Evolutionary conservation across 2,888 invertebrate genomes (phyloP).

Genomic region (Drosophila helvetica): DNA sequence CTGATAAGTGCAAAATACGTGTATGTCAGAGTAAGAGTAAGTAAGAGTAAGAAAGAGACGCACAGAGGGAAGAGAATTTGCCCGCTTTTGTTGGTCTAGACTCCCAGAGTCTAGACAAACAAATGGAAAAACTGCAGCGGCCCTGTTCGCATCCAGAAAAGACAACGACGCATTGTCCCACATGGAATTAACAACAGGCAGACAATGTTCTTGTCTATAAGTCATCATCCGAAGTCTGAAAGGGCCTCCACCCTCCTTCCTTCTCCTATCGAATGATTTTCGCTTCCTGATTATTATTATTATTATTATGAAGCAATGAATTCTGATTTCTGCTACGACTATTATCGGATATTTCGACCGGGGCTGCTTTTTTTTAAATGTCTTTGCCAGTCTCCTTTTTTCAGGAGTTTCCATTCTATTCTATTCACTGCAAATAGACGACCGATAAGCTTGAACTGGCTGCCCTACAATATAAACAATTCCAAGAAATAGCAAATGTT

Average conservation of each 20-base stretch:
- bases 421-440: slow-evolving; percentile 47
- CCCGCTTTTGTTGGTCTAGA: slow-evolving; percentile 50
- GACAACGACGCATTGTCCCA: slow-evolving; percentile 69
- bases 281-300: slow-evolving; percentile 60
- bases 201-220: slow-evolving; percentile 34
- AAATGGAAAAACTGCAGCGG: slow-evolving; percentile 45
- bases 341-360: slow-evolving; percentile 13
- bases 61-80: slow-evolving; percentile 22
- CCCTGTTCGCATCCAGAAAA: slow-evolving; percentile 7
- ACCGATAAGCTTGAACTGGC: no score
- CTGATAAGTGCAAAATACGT: no score
- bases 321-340: slow-evolving; percentile 11
- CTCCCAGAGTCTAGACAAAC: slow-evolving; percentile 59
- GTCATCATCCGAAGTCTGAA: slow-evolving; percentile 38
- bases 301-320: slow-evolving; percentile 44
- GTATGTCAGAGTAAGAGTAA: slow-evolving; percentile 4
- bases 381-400: slow-evolving; percentile 6
- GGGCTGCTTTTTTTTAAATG: neutral
- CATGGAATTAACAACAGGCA: slow-evolving; percentile 56
- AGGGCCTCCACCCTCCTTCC: slow-evolving; percentile 8
- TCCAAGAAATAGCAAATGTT: no score
- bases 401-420: slow-evolving; percentile 53
- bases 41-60: slow-evolving; percentile 10
- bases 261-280: slow-evolving; percentile 62
- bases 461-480: no score